A percentile compares a stretch with the other conserved stretches of the same genome.
Conservation (phyloP, 2,797 vertebrate genomes). For the Atherinosoma microstoma region DNA sequence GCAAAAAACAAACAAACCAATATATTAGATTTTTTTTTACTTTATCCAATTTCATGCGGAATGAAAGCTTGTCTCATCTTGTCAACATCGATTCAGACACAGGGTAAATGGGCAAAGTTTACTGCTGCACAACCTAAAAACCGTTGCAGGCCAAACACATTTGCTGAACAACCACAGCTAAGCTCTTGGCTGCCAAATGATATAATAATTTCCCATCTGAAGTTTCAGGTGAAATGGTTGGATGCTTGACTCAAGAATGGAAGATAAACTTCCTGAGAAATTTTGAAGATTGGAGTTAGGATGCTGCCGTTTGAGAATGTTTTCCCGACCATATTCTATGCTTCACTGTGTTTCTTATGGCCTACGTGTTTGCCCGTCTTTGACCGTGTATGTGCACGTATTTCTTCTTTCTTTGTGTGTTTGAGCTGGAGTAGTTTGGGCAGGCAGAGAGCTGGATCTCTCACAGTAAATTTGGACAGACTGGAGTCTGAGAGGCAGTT, state of each 20-base stretch:
- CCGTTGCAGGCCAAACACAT: background rate
- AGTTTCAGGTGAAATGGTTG: constrained; percentile 27
- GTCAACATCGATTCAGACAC: background rate
- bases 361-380: constrained; percentile 40
- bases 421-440: constrained; percentile 74
- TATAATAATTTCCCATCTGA: constrained; percentile 22
- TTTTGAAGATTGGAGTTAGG: constrained; percentile 44
- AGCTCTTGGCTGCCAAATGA: constrained; percentile 10
- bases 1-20: background rate
- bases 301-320: constrained; percentile 33
- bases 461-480: constrained; percentile 81
- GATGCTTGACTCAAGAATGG: constrained; percentile 41
- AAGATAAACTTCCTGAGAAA: constrained; percentile 54
- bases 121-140: background rate
- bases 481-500: constrained; percentile 81
- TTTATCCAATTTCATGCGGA: background rate
- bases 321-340: constrained; percentile 33
- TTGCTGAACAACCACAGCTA: background rate
- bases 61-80: background rate
- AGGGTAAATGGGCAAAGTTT: background rate
- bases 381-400: constrained; percentile 35
- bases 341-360: background rate
- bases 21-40: background rate
- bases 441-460: constrained; percentile 76
- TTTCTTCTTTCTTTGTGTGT: constrained; percentile 67